A percentile compares a stretch with the other conserved stretches of the same genome.
phyloP scores from a whole-genome alignment of 1,140 invertebrate species.

The Diabrotica virgifera region DNA sequence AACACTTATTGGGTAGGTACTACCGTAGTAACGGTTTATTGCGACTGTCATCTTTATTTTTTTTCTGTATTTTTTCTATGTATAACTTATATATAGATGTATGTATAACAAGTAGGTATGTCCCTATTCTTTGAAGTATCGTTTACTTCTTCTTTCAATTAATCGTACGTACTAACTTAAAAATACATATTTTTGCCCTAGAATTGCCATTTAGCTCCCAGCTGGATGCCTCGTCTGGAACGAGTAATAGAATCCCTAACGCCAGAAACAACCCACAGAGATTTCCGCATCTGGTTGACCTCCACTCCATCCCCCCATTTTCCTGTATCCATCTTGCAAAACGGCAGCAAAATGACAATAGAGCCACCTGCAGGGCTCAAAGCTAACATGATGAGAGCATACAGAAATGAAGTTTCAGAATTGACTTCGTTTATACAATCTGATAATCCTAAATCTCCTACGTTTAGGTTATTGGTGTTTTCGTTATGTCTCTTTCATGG shows the following conservation, averaged over 20 bases:
- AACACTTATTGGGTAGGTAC: no score
- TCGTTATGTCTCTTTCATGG: slow-evolving; percentile 71
- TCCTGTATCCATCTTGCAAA: slow-evolving; percentile 68
- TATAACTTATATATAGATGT: no score
- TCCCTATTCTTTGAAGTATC: no score
- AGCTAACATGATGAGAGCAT: slow-evolving; percentile 66
- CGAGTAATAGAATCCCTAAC: slow-evolving; percentile 56
- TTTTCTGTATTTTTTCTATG: no score
- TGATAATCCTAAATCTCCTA: slow-evolving; percentile 52
- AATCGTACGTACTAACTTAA: no score
- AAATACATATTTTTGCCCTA: slow-evolving; percentile 39
- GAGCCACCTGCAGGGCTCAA: slow-evolving; percentile 66
- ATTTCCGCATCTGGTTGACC: slow-evolving; percentile 72
- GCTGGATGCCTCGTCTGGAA: slow-evolving; percentile 67
- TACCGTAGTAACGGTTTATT: no score
- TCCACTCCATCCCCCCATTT: slow-evolving; percentile 65
- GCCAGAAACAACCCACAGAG: slow-evolving; percentile 53
- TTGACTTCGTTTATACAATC: slow-evolving; percentile 56
- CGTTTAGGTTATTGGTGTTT: slow-evolving; percentile 65
- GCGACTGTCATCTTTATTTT: no score
- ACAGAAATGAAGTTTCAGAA: slow-evolving; percentile 52
- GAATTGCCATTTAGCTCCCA: slow-evolving; percentile 73
- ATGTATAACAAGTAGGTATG: no score
- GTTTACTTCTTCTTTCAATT: no score
- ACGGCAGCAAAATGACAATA: slow-evolving; percentile 70